A percentile compares a stretch with the other conserved stretches of the same genome.
Evolutionary conservation across 2,113 vertebrate species (phyloP).

Genomic region (Cyprinodon tularosa): DNA sequence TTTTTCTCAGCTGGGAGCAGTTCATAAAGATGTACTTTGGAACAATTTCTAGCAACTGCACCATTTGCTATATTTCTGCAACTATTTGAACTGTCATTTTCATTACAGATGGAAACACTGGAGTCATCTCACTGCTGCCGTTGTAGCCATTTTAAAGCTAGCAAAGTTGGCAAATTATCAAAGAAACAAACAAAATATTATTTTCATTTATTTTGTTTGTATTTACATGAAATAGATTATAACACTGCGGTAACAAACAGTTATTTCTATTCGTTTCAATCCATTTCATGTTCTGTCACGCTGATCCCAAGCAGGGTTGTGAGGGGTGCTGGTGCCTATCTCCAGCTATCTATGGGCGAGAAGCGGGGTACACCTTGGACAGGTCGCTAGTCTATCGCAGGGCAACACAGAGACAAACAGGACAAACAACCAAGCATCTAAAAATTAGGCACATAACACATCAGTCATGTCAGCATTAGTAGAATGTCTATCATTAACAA

Average conservation of each 20-base stretch:
- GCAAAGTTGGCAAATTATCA: conserved; percentile 35
- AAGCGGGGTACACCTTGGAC: no score
- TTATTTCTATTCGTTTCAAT: no score
- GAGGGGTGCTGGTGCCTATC: no score
- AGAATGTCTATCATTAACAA: no score
- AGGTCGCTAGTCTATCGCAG: no score
- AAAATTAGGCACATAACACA: no score
- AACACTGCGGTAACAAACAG: conserved; percentile 33
- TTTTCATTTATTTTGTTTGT: conserved; percentile 70
- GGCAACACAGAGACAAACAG: no score
- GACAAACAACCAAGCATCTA: no score
- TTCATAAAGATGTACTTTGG: conserved; percentile 35
- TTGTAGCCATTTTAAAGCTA: conserved; percentile 60
- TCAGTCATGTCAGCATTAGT: no score
- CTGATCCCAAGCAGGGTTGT: no score
- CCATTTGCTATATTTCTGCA: conserved; percentile 56
- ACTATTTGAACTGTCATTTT: conserved; percentile 56
- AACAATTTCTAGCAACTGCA: conserved; percentile 32
- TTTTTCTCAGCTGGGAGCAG: conserved; percentile 49
- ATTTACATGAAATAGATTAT: conserved; percentile 41
- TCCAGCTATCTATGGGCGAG: no score
- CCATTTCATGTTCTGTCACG: no score
- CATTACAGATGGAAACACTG: conserved; percentile 53
- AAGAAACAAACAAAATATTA: conserved; percentile 53
- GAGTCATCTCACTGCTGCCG: conserved; percentile 41